Percentiles rank a stretch among this genome's conserved stretches.
phyloP scores from a whole-genome alignment of 2,888 invertebrate genomes.

The Blastobasis lacticolella region DNA sequence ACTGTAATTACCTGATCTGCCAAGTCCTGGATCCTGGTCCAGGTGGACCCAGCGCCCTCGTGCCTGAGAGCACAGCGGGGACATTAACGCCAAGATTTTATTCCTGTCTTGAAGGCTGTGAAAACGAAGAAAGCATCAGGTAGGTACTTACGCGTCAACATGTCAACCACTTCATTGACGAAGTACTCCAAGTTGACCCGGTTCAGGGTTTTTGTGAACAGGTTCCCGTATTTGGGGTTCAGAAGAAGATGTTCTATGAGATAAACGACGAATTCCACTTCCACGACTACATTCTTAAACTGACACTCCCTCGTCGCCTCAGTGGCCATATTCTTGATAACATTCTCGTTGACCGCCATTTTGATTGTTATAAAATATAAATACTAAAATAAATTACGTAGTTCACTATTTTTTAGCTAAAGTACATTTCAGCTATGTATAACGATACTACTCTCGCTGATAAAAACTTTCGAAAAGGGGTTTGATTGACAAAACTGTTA shows the following conservation, averaged over 20 bases:
- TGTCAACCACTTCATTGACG: slow-evolving; percentile 64
- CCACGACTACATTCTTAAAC: slow-evolving; percentile 45
- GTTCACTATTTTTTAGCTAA: too few relatives aligned
- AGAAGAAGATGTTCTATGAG: slow-evolving; percentile 67
- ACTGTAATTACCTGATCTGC: too few relatives aligned
- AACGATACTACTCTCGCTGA: too few relatives aligned
- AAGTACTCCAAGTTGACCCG: slow-evolving; percentile 68
- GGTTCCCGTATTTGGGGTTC: slow-evolving; percentile 72
- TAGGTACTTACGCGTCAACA: slow-evolving; percentile 53
- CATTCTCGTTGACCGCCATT: slow-evolving; percentile 64
- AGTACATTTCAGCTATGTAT: too few relatives aligned
- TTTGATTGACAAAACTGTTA: too few relatives aligned
- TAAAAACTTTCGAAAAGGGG: too few relatives aligned
- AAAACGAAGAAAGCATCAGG: too few relatives aligned
- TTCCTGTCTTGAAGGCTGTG: too few relatives aligned
- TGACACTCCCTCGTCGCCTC: slow-evolving; percentile 73
- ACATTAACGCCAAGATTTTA: too few relatives aligned
- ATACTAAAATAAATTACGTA: background rate
- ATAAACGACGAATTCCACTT: slow-evolving; percentile 68
- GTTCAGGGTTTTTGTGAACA: slow-evolving; percentile 55
- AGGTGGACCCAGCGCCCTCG: too few relatives aligned
- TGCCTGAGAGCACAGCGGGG: too few relatives aligned
- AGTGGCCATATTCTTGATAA: slow-evolving; percentile 72
- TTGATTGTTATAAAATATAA: background rate
- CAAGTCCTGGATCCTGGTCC: too few relatives aligned